These are phyloP conservation scores for Epinephelus coioides DNA, from an alignment of 2,797 vertebrate species.

Conservation along the genomic window DNA sequence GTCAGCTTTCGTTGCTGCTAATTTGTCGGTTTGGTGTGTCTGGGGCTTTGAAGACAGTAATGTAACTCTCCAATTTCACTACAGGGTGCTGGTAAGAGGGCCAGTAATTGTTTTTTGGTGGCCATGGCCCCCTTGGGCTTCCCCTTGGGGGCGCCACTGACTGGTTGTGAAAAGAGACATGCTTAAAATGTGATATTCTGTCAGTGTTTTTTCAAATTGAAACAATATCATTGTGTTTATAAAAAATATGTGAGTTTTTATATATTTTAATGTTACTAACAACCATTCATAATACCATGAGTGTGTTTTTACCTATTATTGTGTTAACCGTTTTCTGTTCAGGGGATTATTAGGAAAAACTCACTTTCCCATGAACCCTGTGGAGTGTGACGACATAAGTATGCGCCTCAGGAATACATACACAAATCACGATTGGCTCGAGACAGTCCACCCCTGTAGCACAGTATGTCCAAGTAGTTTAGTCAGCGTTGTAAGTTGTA, in stretches of 20 bases:
- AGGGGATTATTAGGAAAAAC: slow-evolving; percentile 35
- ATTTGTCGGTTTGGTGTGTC: no score
- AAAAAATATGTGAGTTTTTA: background rate
- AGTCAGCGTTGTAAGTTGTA: background rate
- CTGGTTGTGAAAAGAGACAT: no score
- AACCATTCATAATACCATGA: background rate
- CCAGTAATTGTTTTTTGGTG: no score
- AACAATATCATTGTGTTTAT: no score
- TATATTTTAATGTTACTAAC: background rate
- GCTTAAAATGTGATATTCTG: background rate
- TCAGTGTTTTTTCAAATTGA: no score
- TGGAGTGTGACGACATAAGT: slow-evolving; percentile 26
- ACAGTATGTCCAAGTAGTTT: background rate
- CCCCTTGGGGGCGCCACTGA: no score
- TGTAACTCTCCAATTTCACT: no score
- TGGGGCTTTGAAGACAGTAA: no score
- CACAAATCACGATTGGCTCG: background rate
- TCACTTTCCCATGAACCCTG: slow-evolving; percentile 53
- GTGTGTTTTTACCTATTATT: background rate
- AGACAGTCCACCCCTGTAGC: background rate
- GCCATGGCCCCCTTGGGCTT: no score
- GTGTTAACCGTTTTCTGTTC: background rate
- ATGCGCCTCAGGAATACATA: slow-evolving; percentile 28
- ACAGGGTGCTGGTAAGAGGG: no score
- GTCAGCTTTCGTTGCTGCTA: no score